A percentile compares a stretch with the other conserved stretches of the same genome.
Conservation (phyloP, 2,888 invertebrate species). For the Conistra vaccinii region DNA sequence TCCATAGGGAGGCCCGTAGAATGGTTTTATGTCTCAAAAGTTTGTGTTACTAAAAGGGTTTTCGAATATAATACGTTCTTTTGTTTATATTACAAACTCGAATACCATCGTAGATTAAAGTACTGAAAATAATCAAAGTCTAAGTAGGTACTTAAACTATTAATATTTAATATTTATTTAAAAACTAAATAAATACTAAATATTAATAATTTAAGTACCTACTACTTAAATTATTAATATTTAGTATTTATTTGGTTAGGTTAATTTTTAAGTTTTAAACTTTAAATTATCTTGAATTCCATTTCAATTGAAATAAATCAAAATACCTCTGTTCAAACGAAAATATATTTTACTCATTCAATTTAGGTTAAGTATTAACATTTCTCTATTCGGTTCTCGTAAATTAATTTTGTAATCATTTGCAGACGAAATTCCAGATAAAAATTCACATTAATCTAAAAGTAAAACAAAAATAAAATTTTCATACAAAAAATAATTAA, state of each 20-base stretch:
- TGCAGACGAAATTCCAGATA: background rate
- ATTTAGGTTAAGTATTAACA: background rate
- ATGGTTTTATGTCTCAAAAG: background rate
- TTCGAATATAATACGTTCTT: background rate
- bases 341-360: background rate
- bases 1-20: background rate
- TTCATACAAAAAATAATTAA: background rate
- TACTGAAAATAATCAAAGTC: background rate
- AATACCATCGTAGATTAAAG: background rate
- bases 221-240: background rate
- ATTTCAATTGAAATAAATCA: background rate
- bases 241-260: background rate
- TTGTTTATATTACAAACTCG: background rate
- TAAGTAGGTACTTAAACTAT: background rate
- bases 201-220: no score
- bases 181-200: no score
- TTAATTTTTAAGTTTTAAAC: no score
- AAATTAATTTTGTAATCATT: background rate
- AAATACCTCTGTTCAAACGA: background rate
- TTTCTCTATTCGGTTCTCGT: background rate
- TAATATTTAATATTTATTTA: background rate
- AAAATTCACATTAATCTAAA: background rate
- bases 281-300: no score
- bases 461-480: background rate
- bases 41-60: conserved; percentile 4